Percentiles rank a stretch among this genome's conserved stretches.
Conservation (phyloP, 2,113 vertebrate genomes). For the Melanostigma gelatinosum region DNA sequence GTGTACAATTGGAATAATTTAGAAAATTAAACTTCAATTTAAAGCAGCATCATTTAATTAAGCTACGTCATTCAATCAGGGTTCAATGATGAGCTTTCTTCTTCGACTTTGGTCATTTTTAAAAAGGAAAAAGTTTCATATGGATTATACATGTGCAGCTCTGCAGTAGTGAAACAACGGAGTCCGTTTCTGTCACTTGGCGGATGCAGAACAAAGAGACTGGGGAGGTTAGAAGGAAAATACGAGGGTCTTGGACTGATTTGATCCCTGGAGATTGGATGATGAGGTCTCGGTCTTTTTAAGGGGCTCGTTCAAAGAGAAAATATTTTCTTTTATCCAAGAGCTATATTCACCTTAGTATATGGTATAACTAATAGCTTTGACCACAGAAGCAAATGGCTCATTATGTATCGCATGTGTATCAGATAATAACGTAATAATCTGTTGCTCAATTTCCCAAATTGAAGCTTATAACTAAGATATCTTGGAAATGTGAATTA, state of each 20-base stretch:
- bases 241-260: conserved; percentile 30
- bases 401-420: background rate
- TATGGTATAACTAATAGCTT: background rate
- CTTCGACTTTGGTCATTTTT: background rate
- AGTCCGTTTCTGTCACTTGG: conserved; percentile 7
- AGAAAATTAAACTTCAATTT: background rate
- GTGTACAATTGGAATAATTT: background rate
- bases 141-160: conserved; percentile 31
- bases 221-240: conserved; percentile 17
- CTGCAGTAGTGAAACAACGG: background rate
- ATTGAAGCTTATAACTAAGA: background rate
- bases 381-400: background rate
- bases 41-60: background rate
- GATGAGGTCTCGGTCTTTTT: background rate
- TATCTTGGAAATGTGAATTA: background rate
- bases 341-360: background rate
- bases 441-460: background rate
- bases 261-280: conserved; percentile 42
- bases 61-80: background rate
- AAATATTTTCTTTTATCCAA: conserved; percentile 8
- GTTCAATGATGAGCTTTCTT: background rate
- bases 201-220: conserved; percentile 28
- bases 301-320: background rate
- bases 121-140: conserved; percentile 11
- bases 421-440: background rate